Percentiles rank a stretch among this genome's conserved stretches.
Conservation (phyloP, 2,888 invertebrate genomes). For the Aethes cnicana region DNA sequence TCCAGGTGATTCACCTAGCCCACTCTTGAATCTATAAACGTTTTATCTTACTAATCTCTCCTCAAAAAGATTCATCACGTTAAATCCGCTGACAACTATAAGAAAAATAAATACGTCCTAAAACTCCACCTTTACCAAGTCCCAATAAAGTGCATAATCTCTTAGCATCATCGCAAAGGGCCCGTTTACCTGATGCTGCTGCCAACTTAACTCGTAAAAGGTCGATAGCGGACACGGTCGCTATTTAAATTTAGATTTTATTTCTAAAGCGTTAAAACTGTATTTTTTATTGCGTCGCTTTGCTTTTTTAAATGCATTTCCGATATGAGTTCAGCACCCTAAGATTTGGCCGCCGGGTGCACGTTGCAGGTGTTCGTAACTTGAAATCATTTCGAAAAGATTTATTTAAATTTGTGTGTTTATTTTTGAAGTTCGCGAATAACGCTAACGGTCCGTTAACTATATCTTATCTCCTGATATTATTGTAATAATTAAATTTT, state of each 20-base stretch:
- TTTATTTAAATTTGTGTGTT: no score
- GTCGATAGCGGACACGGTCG: neutral
- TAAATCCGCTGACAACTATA: neutral
- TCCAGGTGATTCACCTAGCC: no score
- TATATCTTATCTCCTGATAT: no score
- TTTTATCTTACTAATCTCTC: neutral
- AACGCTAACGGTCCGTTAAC: no score
- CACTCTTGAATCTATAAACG: no score
- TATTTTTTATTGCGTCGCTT: neutral
- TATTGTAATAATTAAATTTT: no score
- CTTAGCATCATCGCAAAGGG: neutral
- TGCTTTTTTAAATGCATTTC: neutral
- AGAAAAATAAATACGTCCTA: neutral
- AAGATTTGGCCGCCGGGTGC: constrained; percentile 75
- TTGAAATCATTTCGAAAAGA: no score
- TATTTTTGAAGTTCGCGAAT: no score
- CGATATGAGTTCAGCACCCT: constrained; percentile 59
- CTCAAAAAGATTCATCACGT: neutral
- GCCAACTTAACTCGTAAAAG: neutral
- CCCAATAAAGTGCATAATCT: neutral
- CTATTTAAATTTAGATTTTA: neutral
- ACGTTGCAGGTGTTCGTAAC: constrained; percentile 67
- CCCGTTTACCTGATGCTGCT: constrained; percentile 22
- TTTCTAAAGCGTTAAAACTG: neutral
- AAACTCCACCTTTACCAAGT: neutral